Base-by-base conservation (phyloP, 2,888 invertebrate species). In the Eulithis testata region DNA sequence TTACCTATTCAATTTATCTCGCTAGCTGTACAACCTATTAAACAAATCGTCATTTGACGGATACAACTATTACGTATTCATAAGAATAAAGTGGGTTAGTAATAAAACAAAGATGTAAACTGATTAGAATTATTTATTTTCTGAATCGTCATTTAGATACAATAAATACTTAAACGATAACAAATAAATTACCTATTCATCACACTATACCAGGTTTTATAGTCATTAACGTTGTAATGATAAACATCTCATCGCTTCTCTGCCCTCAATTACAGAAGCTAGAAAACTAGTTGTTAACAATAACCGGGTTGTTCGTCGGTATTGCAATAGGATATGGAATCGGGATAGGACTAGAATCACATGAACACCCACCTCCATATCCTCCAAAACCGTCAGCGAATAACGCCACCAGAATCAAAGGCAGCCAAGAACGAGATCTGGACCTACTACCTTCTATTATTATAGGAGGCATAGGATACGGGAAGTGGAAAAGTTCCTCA, bases 271-370 rank as follows among this genome's bases (percentile, higher is more conserved):
- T 54, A 31, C 60, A 37, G 49, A 53, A 49, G 21, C 40, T 37
- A 47, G 44, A 44, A 51, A 14, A 37, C 21, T 66, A 52, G 51
- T 69, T 53, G 40, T 51, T 60, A 4, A 68, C 51, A 68, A 85
- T 76, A 12, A 86, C 76, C 21, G 82, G 79, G 66, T 73, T 83
- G 56, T 77, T 82, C 5, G 78, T 78, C 8, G 87, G 83, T 37
- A 88, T 75, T 0, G 82, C 73, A 69, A 87, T 80, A 0, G 88
- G 87, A 61, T 73, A 88, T 2, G 88, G 88, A 21, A 84, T 58
- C 2, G 81, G 82, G 11, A 74, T 78, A 37, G 74, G 74, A n/a
- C 49, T 45, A 11, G 69, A 57, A 47, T 73, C 66, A 50, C 81
- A 75, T 43, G 73, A 64, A 21, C 76, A 75, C 43, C 80, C 76